Evolutionary conservation across 2,797 vertebrate species (phyloP).

Genomic region (Monodelphis domestica): DNA sequence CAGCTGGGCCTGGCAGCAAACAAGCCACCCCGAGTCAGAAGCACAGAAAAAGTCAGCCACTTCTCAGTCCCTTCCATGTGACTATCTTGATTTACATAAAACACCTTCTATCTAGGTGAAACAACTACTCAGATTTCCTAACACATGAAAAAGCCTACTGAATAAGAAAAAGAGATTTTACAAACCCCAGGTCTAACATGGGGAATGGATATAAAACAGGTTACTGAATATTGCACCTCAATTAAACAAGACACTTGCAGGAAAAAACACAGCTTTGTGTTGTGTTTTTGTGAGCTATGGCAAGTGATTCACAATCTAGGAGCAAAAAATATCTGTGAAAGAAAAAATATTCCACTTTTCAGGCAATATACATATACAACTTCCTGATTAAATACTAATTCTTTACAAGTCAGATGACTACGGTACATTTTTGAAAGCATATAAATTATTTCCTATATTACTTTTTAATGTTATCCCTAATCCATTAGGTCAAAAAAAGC

Average conservation of each 20-base stretch:
- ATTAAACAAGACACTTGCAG: conserved; percentile 58
- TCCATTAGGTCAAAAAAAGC: conserved; percentile 16
- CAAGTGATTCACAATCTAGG: neutral
- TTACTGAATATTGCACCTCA: conserved; percentile 34
- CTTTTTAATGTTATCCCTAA: neutral
- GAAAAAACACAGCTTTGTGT: conserved; percentile 26
- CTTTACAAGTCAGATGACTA: neutral
- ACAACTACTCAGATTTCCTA: conserved; percentile 47
- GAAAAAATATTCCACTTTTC: conserved; percentile 12
- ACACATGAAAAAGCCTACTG: conserved; percentile 62
- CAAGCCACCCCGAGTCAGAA: conserved; percentile 77
- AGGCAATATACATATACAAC: neutral
- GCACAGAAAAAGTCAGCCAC: conserved; percentile 56
- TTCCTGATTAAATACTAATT: conserved; percentile 1
- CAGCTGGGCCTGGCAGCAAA: conserved; percentile 62
- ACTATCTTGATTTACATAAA: conserved; percentile 65
- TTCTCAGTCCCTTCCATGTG: conserved; percentile 42
- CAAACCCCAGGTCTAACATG: conserved; percentile 49
- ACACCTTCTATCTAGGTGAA: conserved; percentile 63
- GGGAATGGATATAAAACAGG: conserved; percentile 47
- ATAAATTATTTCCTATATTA: conserved; percentile 26
- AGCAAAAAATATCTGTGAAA: conserved; percentile 31
- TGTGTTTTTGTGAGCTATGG: conserved; percentile 46
- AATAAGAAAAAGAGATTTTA: conserved; percentile 50
- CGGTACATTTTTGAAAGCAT: conserved; percentile 49